Evolutionary conservation across 2,113 vertebrate genomes (phyloP).

Genomic region (Conger conger): DNA sequence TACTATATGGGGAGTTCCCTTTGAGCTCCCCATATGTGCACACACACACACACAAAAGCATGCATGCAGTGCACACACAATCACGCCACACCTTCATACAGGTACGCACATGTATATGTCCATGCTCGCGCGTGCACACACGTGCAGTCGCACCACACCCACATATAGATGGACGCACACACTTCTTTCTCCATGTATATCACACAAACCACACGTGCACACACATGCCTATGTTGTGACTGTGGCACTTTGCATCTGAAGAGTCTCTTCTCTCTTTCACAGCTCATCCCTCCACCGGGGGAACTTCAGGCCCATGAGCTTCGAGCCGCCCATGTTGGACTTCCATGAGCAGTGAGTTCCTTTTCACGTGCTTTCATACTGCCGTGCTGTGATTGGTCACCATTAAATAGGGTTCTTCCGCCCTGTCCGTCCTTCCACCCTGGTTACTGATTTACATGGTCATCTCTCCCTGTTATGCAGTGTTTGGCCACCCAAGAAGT

Average conservation of each 20-base stretch:
- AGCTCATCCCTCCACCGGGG: conserved; percentile 90
- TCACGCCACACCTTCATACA: neutral
- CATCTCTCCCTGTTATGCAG: no score
- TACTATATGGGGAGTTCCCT: conserved; percentile 26
- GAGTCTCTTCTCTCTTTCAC: conserved; percentile 56
- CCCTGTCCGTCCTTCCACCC: neutral
- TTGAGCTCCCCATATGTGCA: neutral
- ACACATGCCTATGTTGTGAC: neutral
- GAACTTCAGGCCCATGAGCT: conserved; percentile 91
- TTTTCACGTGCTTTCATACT: neutral
- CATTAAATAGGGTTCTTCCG: neutral
- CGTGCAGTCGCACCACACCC: neutral
- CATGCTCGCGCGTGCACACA: neutral
- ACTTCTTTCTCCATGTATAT: no score
- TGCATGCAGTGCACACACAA: neutral
- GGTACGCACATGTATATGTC: neutral
- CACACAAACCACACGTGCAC: neutral
- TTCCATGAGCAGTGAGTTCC: conserved; percentile 95
- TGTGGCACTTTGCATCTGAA: conserved; percentile 31
- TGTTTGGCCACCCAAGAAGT: neutral
- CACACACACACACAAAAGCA: neutral
- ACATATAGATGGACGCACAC: no score
- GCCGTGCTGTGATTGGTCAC: neutral
- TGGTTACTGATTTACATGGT: neutral
- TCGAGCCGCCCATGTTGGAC: conserved; percentile 98